Percentiles rank a stretch among this genome's conserved stretches.
Conservation (phyloP, 2,113 vertebrate genomes). For the Toxotes jaculatrix region DNA sequence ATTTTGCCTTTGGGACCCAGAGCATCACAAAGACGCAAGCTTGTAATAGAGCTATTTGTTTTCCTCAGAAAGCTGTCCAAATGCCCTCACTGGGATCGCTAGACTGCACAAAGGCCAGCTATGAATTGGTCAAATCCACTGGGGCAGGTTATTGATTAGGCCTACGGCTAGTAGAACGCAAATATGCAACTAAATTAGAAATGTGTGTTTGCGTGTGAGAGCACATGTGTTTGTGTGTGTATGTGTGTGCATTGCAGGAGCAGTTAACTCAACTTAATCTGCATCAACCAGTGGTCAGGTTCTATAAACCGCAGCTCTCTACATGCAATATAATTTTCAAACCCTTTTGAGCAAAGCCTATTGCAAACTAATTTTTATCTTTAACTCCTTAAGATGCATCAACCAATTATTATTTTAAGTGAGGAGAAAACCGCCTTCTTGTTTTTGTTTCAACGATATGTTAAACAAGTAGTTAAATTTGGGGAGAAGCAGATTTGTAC, state of each 20-base stretch:
- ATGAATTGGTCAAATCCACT: conserved; percentile 78
- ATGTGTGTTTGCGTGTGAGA: conserved; percentile 2
- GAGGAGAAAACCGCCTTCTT: not conserved
- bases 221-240: too few relatives aligned
- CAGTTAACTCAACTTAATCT: conserved; percentile 39
- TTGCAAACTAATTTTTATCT: not conserved
- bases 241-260: not conserved
- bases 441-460: not conserved
- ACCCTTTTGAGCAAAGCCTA: not conserved
- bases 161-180: conserved; percentile 66
- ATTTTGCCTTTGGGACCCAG: conserved; percentile 79
- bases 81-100: conserved; percentile 67
- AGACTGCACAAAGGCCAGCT: conserved; percentile 72
- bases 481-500: not conserved
- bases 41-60: conserved; percentile 87
- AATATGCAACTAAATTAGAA: conserved; percentile 81
- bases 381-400: not conserved
- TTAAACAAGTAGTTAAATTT: not conserved
- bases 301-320: conserved; percentile 5
- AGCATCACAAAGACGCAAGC: conserved; percentile 80
- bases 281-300: not conserved
- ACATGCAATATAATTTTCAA: not conserved
- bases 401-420: not conserved
- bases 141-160: conserved; percentile 82
- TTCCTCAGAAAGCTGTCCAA: conserved; percentile 81